Base-by-base conservation (phyloP, 2,113 vertebrate species). In the Seriola dumerili region DNA sequence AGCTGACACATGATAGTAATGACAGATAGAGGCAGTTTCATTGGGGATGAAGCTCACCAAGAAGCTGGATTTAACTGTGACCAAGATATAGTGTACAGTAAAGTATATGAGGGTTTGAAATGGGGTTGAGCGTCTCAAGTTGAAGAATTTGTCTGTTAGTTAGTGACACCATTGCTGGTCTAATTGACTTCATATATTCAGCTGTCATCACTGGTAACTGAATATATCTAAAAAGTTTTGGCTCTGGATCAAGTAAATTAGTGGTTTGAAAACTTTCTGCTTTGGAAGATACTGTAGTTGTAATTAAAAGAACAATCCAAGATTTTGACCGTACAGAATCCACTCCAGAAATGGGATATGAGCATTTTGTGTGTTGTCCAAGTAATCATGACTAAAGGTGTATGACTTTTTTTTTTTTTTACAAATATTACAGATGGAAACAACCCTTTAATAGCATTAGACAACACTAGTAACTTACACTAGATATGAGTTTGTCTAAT, bases 11-110 rank as follows among this genome's bases (percentile, higher is more conserved):
- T 78, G 74, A 75, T 57, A 25, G 72, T 76, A 71, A 77, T 80
- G 89, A 91, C 80, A 74, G 57, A 91, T 85, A 40, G 84, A 85
- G 52, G 81, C 69, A 4, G 78, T 81, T 82, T 87, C 38, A 61
- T 13, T 71, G 79, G 72, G 54, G 66, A 80, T 46, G 40, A 78
- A 76, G 63, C 64, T 64, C 29, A 57, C 70, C 63, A 76, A 84
- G 78, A 77, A 76, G 40, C 38, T 74, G 58, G 69, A 73, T 72
- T 71, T 63, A 72, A 74, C 73, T 58, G 29, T 44, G 69, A 66
- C 63, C 23, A 82, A 77, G 46, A 85, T 25, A 59, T 34, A 72
- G 62, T 73, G 78, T 67, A 82, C 32, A 44, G 73, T 84, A 46
- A 83, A 58, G 16, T 61, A 42, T 75, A 62, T 11, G 16, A 83